Evolutionary conservation across 37 sponge, comb jelly and placozoan species (phyloP), one percentile per base, ranked within the genome.

Genomic region (Ephydatia muelleri): DNA sequence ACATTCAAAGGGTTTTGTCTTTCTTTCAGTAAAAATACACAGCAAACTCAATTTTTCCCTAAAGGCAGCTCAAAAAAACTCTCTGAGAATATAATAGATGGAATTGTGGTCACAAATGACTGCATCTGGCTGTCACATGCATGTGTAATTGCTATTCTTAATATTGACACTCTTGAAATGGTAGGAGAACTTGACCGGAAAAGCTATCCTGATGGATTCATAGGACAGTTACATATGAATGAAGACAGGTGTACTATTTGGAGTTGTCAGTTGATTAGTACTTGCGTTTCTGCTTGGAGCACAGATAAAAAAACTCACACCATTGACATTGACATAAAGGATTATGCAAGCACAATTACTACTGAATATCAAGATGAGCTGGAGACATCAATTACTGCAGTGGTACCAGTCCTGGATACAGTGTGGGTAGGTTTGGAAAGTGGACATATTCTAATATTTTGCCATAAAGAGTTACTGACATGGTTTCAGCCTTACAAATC

Each of bases 351-450:
- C 49, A 35, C 30, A 5, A 65, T 88, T 28, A 64, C 16, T 1
- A n/a, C n/a, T n/a, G 34, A 69, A 22, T 68, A 2, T 31, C 66
- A 74, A 16, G 16, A 38, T 32, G 89, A 83, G 2, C 13, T 67
- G 25, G 92, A 91, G 38, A 27, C n/a, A 4, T 79, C 84, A 64
- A 91, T 96, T 49, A 91, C 90, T 14, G 85, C 85, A 77, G 81
- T 94, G 82, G 65, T 83, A 26, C 70, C 89, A 19, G 92, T 85
- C 38, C 71, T 94, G 66, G 94, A 96, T 75, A 89, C 88, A 13
- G 82, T 96, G 27, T 96, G 94, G 94, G 82, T 94, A 36, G 97
- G 93, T 5, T 86, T 91, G 89, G 90, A 92, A 36, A 85, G 82
- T 69, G 97, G 97, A 14, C 92, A 89, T 88, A 89, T 96, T 70